Base-by-base conservation (phyloP, 2,797 vertebrate species). In the Parambassis ranga region DNA sequence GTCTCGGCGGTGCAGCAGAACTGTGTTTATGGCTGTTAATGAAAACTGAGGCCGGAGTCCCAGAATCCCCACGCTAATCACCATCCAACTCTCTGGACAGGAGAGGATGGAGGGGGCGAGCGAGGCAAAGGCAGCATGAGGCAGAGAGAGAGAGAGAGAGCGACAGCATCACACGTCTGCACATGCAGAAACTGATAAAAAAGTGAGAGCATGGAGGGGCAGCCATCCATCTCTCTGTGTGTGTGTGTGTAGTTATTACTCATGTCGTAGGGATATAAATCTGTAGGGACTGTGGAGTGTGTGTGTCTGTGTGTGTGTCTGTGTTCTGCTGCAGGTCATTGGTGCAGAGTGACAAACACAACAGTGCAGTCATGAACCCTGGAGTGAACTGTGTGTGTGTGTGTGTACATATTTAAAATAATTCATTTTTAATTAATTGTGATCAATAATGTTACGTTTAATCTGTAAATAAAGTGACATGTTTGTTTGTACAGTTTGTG, bases 1-100 rank as follows among this genome's bases (percentile, higher is more conserved):
- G 73, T 84, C 70, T 79, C 84, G 0, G 44, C 4, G 71, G 79
- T 77, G 60, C 77, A 65, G 73, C 66, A 74, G 55, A 81, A 84
- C 83, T 83, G 83, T 87, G 79, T 84, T 83, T 82, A 83, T 85
- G 79, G 75, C 75, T 85, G 87, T 83, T 89, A 88, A 86, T 87
- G 83, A 89, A 90, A 85, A 79, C 82, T 77, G 71, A 85, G 75
- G 83, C 84, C 75, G 13, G 50, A 73, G 81, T 89, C 83, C 77
- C 82, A 71, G 46, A 79, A 78, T 86, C 88, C 83, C 87, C 78
- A 44, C 33, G 61, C 81, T 91, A 85, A 89, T 90, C 86, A 87
- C 80, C 82, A 85, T 82, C 82, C 70, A 75, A 77, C 41, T 84
- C 86, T 86, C 85, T 83, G 82, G 77, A 77, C 79, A 51, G 65